These are phyloP conservation scores for Drosophila ustulata DNA, from an alignment of 2,888 invertebrate genomes.

Conservation along the genomic window DNA sequence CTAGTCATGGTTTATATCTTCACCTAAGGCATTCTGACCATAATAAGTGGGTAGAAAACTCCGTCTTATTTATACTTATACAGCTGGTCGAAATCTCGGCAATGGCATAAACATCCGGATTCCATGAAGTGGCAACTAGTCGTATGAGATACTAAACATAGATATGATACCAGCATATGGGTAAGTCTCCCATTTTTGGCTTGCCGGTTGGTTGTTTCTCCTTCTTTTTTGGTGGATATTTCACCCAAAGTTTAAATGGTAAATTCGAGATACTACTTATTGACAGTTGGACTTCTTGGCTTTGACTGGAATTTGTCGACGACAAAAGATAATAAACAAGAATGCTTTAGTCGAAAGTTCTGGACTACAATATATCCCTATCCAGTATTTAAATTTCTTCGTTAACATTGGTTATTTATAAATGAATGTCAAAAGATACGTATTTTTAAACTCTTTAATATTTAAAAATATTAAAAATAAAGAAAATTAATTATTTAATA, in stretches of 20 bases:
- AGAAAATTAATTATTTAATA: too few relatives aligned
- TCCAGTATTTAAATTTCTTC: too few relatives aligned
- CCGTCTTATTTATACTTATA: not conserved
- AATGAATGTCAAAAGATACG: too few relatives aligned
- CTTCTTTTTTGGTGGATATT: slow-evolving; percentile 46
- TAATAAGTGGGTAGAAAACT: slow-evolving; percentile 22
- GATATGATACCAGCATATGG: slow-evolving; percentile 66
- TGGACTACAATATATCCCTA: too few relatives aligned
- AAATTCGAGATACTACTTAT: slow-evolving; percentile 63
- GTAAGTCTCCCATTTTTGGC: slow-evolving; percentile 62
- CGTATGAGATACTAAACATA: slow-evolving; percentile 61
- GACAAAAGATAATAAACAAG: not conserved
- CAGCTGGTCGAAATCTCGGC: slow-evolving; percentile 4
- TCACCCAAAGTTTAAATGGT: slow-evolving; percentile 57
- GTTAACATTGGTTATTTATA: too few relatives aligned
- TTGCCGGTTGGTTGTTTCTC: slow-evolving; percentile 53
- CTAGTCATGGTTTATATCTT: slow-evolving; percentile 13
- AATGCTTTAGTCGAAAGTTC: too few relatives aligned
- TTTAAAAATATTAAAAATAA: too few relatives aligned
- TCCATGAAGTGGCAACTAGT: slow-evolving; percentile 45
- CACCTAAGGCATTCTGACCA: slow-evolving; percentile 22
- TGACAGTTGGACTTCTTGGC: slow-evolving; percentile 48
- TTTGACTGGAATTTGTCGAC: slow-evolving; percentile 26
- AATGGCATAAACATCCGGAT: slow-evolving; percentile 38
- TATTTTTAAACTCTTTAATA: too few relatives aligned